A percentile compares a stretch with the other conserved stretches of the same genome.
Evolutionary conservation across 2,888 invertebrate genomes (phyloP).

Genomic region (Dysmachus trigonus): DNA sequence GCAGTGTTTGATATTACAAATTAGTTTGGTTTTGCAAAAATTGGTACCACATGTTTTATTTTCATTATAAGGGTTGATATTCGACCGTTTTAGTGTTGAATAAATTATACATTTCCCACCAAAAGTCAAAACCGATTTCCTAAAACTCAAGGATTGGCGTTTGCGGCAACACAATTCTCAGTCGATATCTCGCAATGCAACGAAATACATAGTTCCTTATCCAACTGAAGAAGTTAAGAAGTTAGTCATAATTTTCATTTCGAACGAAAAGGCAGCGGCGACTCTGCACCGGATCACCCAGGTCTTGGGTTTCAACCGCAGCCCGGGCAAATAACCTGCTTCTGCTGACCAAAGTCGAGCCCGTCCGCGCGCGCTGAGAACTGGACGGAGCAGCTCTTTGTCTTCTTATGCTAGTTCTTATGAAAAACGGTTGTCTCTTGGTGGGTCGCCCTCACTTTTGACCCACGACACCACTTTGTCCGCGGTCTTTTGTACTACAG

Average conservation of each 20-base stretch:
- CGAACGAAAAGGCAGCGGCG: neutral
- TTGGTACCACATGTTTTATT: too few species aligned
- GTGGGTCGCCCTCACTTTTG: slow-evolving; percentile 35
- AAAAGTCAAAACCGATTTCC: neutral
- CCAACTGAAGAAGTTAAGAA: neutral
- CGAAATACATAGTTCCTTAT: neutral
- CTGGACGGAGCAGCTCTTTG: neutral
- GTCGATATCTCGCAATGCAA: neutral
- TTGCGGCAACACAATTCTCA: neutral
- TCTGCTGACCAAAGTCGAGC: slow-evolving; percentile 8
- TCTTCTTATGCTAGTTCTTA: slow-evolving; percentile 17
- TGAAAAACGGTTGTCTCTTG: slow-evolving; percentile 9
- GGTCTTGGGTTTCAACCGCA: slow-evolving; percentile 31
- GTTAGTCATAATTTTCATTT: neutral
- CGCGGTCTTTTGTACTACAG: neutral
- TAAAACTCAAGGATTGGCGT: neutral
- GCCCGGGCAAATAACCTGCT: slow-evolving; percentile 32
- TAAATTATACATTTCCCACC: neutral
- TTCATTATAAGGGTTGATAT: neutral
- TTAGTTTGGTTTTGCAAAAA: too few species aligned
- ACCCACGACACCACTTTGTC: slow-evolving; percentile 39
- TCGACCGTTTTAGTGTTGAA: neutral
- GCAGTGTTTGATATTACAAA: too few species aligned
- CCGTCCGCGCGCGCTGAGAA: neutral
- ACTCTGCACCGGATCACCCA: slow-evolving; percentile 11